Evolutionary conservation across 2,113 vertebrate species (phyloP), one percentile per base, ranked within the genome.

Genomic region (Dissostichus mawsoni): DNA sequence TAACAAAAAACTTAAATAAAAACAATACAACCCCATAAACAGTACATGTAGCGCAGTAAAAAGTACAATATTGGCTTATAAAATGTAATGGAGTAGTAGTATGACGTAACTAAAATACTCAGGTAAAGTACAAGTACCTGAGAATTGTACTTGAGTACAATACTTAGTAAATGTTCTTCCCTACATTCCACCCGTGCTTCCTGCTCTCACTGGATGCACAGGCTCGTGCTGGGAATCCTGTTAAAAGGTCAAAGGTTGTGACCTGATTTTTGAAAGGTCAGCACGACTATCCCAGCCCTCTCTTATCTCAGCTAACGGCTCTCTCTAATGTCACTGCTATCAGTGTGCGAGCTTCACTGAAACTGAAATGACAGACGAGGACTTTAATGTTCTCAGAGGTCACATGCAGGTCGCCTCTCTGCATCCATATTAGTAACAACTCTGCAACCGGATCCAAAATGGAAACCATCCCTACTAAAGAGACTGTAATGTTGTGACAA

Each of bases 211-310:
- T 52, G 20, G 71, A 50, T 50, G 86, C 63, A 20, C 55, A 44
- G 70, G 69, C 57, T 51, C 56, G 65, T 51, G 55, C 33, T 48
- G 33, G 29, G 65, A 75, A 74, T 76, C 52, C 62, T 51, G 33
- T 51, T 62, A 8, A 44, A 64, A 83, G 72, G 79, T 88, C 73
- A 89, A 78, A 89, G 77, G 83, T 64, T 16, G 29, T 3, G 51
- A 69, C 69, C 75, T 41, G 47, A n/a, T 47, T 70, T 74, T 64
- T 17, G 57, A 82, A 76, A 76, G 73, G 69, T 84, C 18, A 61
- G 25, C 29, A 3, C 7, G 36, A 56, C 29, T 41, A 69, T 70
- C 12, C 23, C 36, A 74, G 72, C 74, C 55, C 41, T 71, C 13
- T 68, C 45, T 56, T 17, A 17, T 44, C 62, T 51, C 11, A 71